Evolutionary conservation across 2,888 invertebrate species (phyloP).

Genomic region (Acronicta aceris): DNA sequence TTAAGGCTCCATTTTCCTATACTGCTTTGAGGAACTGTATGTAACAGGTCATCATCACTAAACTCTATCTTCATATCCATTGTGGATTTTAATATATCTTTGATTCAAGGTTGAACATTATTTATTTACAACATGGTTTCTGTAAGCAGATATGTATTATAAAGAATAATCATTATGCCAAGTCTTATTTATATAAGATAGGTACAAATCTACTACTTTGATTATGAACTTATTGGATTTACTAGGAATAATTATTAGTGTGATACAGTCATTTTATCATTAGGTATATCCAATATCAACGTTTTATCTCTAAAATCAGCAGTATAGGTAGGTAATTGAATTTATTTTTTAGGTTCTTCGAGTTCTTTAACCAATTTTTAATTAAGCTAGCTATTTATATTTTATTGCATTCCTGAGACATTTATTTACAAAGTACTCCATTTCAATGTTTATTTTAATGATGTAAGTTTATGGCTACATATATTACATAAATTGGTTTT

Average conservation of each 20-base stretch:
- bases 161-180: not conserved
- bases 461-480: too few relatives aligned
- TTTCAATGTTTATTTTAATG: too few relatives aligned
- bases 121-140: slow-evolving; percentile 14
- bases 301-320: too few relatives aligned
- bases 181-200: not conserved
- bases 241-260: not conserved
- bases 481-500: too few relatives aligned
- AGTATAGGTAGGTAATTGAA: too few relatives aligned
- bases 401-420: too few relatives aligned
- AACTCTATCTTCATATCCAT: slow-evolving; percentile 60
- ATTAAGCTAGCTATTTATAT: too few relatives aligned
- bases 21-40: slow-evolving; percentile 39
- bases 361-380: too few relatives aligned
- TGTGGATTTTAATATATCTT: slow-evolving; percentile 47
- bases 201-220: not conserved
- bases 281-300: too few relatives aligned
- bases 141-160: slow-evolving; percentile 43
- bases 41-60: slow-evolving; percentile 38
- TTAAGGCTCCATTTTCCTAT: slow-evolving; percentile 60
- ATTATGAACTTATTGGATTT: not conserved
- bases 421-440: too few relatives aligned
- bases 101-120: slow-evolving; percentile 26
- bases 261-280: too few relatives aligned
- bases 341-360: too few relatives aligned